Evolutionary conservation across 2,797 vertebrate species (phyloP), one percentile per base, ranked within the genome.

Genomic region (Falco peregrinus): DNA sequence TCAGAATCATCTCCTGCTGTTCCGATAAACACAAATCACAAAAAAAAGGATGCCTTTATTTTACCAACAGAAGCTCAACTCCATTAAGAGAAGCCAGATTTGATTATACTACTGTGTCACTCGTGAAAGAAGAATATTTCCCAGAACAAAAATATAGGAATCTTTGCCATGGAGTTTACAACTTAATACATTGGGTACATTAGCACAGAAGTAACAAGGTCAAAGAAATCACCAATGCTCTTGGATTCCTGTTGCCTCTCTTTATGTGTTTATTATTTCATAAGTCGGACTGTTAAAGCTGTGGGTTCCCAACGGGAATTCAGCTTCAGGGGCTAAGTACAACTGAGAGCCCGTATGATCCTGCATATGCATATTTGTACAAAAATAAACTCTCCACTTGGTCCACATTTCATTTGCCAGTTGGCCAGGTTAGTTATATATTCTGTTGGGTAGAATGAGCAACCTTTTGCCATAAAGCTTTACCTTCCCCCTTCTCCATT

Each of bases 301-400:
- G 14, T 11, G 19, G 24, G 48, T 39, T 89, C 71, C 81, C 89
- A 91, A 41, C 0, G 6, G 61, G n/a, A 59, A 16, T 31, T 70
- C 78, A 77, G 74, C 68, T 93, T 80, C 56, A 83, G 37, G 51
- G 57, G 31, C 37, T 20, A 29, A 68, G 59, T 48, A 80, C 51
- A 90, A 83, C 56, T 6, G 28, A 84, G 71, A 70, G 60, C 16
- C 75, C 83, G 67, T 43, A 63, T 87, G 67, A 90, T 65, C 67
- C 81, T 48, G 28, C 73, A 86, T 61, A 70, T 25, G 41, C 20
- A 22, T 47, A 74, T 56, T 76, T 79, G 45, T 73, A 84, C 53
- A 92, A 90, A 95, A 94, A 79, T 79, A 82, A 91, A 80, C 33
- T 39, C n/a, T 43, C n/a, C 31, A 18, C 70, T 82, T 85, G 48